Conservation (phyloP, 2,888 invertebrate genomes). For the Villa cingulata region DNA sequence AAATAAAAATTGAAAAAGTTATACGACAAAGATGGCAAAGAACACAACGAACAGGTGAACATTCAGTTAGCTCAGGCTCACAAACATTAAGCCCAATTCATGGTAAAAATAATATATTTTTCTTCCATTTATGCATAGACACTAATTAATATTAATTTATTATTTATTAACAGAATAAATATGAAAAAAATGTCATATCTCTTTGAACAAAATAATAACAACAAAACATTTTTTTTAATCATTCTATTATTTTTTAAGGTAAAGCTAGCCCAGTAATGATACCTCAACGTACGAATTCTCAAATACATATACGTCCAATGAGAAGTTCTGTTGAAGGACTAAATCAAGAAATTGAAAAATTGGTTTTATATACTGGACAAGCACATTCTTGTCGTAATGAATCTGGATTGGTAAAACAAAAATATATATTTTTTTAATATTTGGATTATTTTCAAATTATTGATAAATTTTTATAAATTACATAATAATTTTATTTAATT, state of each 20-base stretch:
- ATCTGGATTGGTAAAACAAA: conserved; percentile 9
- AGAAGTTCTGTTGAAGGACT: conserved; percentile 75
- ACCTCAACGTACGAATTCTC: conserved; percentile 41
- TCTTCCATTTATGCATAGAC: too few relatives aligned
- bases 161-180: too few relatives aligned
- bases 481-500: background rate
- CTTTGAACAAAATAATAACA: too few relatives aligned
- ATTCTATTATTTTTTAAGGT: conserved; percentile 18
- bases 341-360: conserved; percentile 73
- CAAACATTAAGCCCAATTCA: conserved; percentile 17
- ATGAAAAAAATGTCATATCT: too few relatives aligned
- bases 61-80: conserved; percentile 18
- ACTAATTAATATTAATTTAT: too few relatives aligned
- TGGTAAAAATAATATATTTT: conserved; percentile 3
- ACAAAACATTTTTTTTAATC: background rate
- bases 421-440: background rate
- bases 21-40: conserved; percentile 44
- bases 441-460: background rate
- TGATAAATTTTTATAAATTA: background rate
- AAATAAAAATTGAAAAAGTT: conserved; percentile 47
- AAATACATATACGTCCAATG: conserved; percentile 45
- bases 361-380: conserved; percentile 47
- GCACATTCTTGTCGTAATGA: conserved; percentile 21
- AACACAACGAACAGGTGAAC: conserved; percentile 37
- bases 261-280: conserved; percentile 45